Evolutionary conservation across 1,140 invertebrate species (phyloP), one percentile per base, ranked within the genome.

Genomic region (Tyrophagus putrescentiae): DNA sequence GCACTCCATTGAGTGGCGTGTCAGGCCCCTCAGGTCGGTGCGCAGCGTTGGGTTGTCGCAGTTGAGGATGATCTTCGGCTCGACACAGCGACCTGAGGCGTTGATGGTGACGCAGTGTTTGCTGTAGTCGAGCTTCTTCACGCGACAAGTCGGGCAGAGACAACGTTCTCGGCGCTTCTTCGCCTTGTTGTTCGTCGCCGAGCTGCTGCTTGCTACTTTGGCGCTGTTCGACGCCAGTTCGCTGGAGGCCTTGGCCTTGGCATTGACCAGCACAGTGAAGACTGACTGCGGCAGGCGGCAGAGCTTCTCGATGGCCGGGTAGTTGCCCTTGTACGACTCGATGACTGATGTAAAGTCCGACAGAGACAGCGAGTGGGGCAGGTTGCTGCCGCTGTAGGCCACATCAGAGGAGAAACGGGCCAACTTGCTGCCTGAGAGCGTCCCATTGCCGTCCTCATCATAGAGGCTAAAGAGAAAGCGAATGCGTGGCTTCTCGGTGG

Each of bases 61-160:
- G 31, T 23, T n/a, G 3, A 50, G 45, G 21, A 50, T 50, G 13
- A 50, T 50, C 21, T 50, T 50, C 21, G 45, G 45, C 9, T 50
- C 45, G 2, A 50, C 45, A 50, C 45, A 50, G 27, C 45, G 45
- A 50, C 45, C 45, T 29, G 31, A 28, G 7, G 45, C 27, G 31
- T 50, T 29, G 31, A 50, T 16, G 16, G 21, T 50, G 13, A 50
- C 21, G 21, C 45, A 50, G 31, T 50, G 45, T 50, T 23, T 9
- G 27, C 45, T 29, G 31, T 50, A 50, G 16, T 50, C 45, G 11
- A 50, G 31, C 21, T 9, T 16, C 21, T 50, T 50, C 32, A 50
- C 21, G 2, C 21, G 13, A 50, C 45, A 50, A n/a, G 27, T 13
- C 16, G 11, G 45, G 31, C 45, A 50, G 7, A 50, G 21, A 23